Evolutionary conservation across 2,797 vertebrate species (phyloP), one percentile per base, ranked within the genome.

Genomic region (Argya squamiceps): DNA sequence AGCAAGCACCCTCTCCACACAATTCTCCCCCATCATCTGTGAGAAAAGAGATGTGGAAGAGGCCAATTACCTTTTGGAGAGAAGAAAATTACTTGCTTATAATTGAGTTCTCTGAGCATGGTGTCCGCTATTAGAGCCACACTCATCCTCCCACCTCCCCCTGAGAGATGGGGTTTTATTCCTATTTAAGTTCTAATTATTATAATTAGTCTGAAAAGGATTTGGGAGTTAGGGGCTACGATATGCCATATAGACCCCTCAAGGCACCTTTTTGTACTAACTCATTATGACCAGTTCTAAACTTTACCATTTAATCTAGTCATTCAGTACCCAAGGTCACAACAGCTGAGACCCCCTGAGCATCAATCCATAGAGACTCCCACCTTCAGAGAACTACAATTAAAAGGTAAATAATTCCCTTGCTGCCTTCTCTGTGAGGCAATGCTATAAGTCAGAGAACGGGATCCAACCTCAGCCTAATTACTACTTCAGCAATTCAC

Each of bases 161-260:
- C 56, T 79, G 89, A 93, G 94, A 94, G 75, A 47, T 88, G 62
- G 71, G 83, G 91, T 94, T 85, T 96, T 96, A 97, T 94, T 97
- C 92, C 95, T 93, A 87, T 95, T 96, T 97, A 94, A 97, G 93
- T 96, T 92, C 93, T 93, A 95, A 95, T 82, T 75, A 93, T 95
- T 90, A 95, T 95, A 97, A 96, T 84, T 94, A 95, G 89, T 92
- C 93, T 85, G 86, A 95, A 95, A 95, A 86, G 88, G 94, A 96
- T 96, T 97, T 97, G 95, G 96, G 97, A 97, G 97, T 97, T 97
- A 76, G 96, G 96, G 94, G 95, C 93, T 96, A 93, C 21, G 79
- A 87, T 91, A 89, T 94, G 93, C 94, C 92, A 88, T 89, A 85
- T 76, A 88, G 92, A 95, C 88, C 92, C 95, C 95, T 89, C 47